These are phyloP conservation scores for Drosophila biarmipes DNA, from an alignment of 1,140 invertebrate genomes.

Conservation along the genomic window DNA sequence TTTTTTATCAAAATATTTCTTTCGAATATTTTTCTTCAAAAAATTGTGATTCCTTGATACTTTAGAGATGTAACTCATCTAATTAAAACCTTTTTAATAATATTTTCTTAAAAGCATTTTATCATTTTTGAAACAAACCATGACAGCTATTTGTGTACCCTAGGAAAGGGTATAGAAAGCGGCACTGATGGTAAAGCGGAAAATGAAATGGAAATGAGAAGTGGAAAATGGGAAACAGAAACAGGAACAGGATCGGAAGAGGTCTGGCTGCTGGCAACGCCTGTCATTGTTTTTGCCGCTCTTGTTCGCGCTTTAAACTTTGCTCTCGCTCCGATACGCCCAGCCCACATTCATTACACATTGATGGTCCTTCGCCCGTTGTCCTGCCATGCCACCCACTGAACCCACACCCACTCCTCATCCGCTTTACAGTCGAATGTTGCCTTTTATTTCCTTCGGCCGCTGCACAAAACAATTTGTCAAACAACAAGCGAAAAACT, in stretches of 20 bases:
- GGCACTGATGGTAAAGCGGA: background rate
- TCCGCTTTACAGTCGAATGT: constrained; percentile 21
- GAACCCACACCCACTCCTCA: background rate
- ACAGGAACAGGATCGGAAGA: constrained; percentile 25
- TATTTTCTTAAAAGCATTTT: too few species aligned
- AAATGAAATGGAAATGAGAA: constrained; percentile 10
- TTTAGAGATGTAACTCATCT: too few species aligned
- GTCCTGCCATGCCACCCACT: constrained; percentile 1
- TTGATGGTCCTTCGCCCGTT: constrained; percentile 32
- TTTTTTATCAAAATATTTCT: too few species aligned
- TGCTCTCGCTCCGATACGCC: constrained; percentile 24
- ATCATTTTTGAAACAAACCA: background rate
- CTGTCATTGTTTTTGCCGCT: constrained; percentile 54
- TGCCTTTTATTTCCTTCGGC: constrained; percentile 46
- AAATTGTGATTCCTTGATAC: too few species aligned
- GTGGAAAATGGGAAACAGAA: constrained; percentile 14
- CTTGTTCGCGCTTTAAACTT: constrained; percentile 67
- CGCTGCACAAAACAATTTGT: constrained; percentile 67
- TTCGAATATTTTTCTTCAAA: too few species aligned
- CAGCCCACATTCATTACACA: constrained; percentile 50
- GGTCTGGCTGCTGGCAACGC: constrained; percentile 15
- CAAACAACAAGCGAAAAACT: constrained; percentile 62
- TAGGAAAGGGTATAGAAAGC: background rate
- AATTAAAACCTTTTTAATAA: too few species aligned
- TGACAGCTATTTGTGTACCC: background rate